These are phyloP conservation scores for Crocidura indochinensis DNA, from an alignment of 2,797 vertebrate species.

Conservation along the genomic window DNA sequence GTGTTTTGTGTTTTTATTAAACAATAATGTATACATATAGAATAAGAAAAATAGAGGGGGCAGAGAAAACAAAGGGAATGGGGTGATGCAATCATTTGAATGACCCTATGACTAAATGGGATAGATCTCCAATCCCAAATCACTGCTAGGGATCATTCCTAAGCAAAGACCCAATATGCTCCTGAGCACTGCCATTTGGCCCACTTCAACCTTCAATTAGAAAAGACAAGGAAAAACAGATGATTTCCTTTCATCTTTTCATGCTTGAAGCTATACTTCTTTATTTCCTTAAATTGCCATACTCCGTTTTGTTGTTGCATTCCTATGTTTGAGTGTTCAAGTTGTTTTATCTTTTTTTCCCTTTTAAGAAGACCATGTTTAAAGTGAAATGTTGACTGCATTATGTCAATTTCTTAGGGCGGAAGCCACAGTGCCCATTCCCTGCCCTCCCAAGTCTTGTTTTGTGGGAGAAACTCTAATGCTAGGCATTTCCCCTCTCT, in stretches of 20 bases:
- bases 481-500: constrained; percentile 39
- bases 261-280: not conserved
- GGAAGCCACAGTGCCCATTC: not conserved
- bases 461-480: constrained; percentile 24
- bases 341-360: constrained; percentile 21
- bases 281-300: constrained; percentile 37
- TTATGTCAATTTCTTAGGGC: not conserved
- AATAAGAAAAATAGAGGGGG: constrained; percentile 18
- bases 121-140: no score
- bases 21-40: not conserved
- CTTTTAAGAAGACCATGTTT: not conserved
- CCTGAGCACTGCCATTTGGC: no score
- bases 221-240: not conserved
- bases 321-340: not conserved
- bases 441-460: not conserved
- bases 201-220: no score
- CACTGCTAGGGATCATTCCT: no score
- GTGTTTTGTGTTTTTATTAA: constrained; percentile 13
- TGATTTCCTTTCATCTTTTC: not conserved
- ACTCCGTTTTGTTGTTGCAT: not conserved
- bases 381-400: not conserved
- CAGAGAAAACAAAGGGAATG: not conserved
- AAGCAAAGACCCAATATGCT: no score
- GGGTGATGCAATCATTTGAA: no score
- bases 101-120: no score